Evolutionary conservation across 2,888 invertebrate species (phyloP), one percentile per base, ranked within the genome.

Genomic region (Drosophila hamatofila): DNA sequence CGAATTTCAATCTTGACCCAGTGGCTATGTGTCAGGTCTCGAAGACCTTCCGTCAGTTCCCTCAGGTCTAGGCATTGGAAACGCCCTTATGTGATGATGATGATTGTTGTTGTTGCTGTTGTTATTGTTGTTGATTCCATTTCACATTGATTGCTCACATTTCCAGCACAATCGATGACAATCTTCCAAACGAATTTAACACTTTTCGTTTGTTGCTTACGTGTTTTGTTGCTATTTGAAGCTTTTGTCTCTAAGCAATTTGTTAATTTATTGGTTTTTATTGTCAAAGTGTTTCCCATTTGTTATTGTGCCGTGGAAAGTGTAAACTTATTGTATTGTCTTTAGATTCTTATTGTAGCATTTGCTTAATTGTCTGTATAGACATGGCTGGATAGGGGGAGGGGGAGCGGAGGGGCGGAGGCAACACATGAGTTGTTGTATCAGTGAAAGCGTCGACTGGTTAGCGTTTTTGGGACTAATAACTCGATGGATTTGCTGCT

Each of bases 261-360:
- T 90, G 88, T 90, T 87, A 90, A 89, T 90, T 89, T 90, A 87
- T 90, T 87, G 90, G 57, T 75, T 87, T 89, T 84, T 85, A 84
- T 87, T 83, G 84, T 90, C 78, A 68, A 81, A 75, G 52, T 67
- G 11, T 63, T 55, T 49, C 46, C 48, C n/a, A 52, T 61, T 62
- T 72, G 11, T 35, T 35, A 21, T 42, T 39, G n/a, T 51, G 59
- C 54, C 60, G 66, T 54, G 41, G 70, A 71, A 81, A 77, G 79
- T 81, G 67, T 67, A 57, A 48, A 63, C 41, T 58, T 65, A 46
- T 73, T 70, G 65, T 72, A 72, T 33, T 65, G 63, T 72, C 60
- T 74, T 57, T 52, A 54, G 60, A 82, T 88, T 89, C 77, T 86
- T 72, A 65, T 76, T 80, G 72, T 66, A 55, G 66, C 76, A 72